Conservation (phyloP, 2,888 invertebrate genomes). For the Andrena camellia region DNA sequence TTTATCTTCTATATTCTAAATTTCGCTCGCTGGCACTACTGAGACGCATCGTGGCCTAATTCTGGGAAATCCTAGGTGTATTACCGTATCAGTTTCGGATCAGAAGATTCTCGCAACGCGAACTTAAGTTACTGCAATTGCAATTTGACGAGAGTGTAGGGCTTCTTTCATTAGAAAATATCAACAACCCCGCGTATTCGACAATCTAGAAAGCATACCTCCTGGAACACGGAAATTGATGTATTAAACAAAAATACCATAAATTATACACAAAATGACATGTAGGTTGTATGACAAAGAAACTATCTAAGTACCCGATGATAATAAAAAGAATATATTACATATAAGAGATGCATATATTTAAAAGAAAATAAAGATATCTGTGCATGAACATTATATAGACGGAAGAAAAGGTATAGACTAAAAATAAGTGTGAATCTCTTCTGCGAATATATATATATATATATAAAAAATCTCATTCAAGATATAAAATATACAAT, state of each 20-base stretch:
- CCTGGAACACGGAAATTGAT: slow-evolving; percentile 66
- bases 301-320: slow-evolving; percentile 74
- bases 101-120: background rate
- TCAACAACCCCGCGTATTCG: slow-evolving; percentile 28
- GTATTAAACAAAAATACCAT: slow-evolving; percentile 68
- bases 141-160: background rate
- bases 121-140: background rate
- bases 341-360: slow-evolving; percentile 75
- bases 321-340: slow-evolving; percentile 73
- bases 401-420: slow-evolving; percentile 68
- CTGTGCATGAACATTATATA: slow-evolving; percentile 72
- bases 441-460: slow-evolving; percentile 69
- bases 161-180: background rate
- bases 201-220: slow-evolving; percentile 63
- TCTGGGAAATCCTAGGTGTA: background rate
- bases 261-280: slow-evolving; percentile 76
- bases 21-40: background rate
- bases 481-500: slow-evolving; percentile 72
- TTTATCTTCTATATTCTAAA: slow-evolving; percentile 6
- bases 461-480: slow-evolving; percentile 65
- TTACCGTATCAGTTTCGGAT: background rate
- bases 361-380: slow-evolving; percentile 70
- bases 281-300: slow-evolving; percentile 73
- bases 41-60: slow-evolving; percentile 2
- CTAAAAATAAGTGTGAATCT: slow-evolving; percentile 70